phyloP scores from a whole-genome alignment of 2,888 invertebrate genomes.

The Andrena dorsata region DNA sequence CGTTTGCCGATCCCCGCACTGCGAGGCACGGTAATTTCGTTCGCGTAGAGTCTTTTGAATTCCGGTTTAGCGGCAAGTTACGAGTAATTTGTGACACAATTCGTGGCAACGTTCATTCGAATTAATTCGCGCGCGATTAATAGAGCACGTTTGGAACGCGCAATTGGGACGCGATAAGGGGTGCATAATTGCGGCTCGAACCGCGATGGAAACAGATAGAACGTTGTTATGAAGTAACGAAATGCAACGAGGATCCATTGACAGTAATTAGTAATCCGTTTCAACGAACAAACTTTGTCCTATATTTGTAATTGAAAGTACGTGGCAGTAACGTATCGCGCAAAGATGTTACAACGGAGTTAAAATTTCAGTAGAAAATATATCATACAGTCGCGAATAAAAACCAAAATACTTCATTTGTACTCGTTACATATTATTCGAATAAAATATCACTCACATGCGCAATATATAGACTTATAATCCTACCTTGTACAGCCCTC shows the following conservation, averaged over 20 bases:
- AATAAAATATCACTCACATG: neutral
- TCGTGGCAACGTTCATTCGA: constrained; percentile 1
- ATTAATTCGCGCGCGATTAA: constrained; percentile 52
- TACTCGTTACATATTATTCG: neutral
- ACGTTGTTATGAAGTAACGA: constrained; percentile 30
- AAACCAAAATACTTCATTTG: neutral
- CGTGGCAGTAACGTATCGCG: too few relatives aligned
- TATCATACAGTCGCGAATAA: neutral
- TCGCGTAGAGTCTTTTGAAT: constrained; percentile 14
- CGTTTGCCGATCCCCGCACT: constrained; percentile 11
- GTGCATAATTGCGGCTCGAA: constrained; percentile 31
- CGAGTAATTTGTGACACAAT: constrained; percentile 39
- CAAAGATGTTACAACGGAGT: too few relatives aligned
- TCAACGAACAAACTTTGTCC: neutral
- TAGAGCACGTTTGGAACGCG: constrained; percentile 15
- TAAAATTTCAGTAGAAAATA: too few relatives aligned
- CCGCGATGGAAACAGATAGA: constrained; percentile 10
- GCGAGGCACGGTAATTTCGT: neutral
- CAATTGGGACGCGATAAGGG: constrained; percentile 42
- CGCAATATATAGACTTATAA: neutral
- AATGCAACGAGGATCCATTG: neutral
- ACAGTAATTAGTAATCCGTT: constrained; percentile 6
- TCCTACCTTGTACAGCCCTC: neutral
- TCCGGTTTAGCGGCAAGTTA: constrained; percentile 3
- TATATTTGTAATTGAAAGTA: too few relatives aligned